These are phyloP conservation scores for Urocynchramus pylzowi DNA, from an alignment of 2,113 vertebrate species.

Conservation along the genomic window DNA sequence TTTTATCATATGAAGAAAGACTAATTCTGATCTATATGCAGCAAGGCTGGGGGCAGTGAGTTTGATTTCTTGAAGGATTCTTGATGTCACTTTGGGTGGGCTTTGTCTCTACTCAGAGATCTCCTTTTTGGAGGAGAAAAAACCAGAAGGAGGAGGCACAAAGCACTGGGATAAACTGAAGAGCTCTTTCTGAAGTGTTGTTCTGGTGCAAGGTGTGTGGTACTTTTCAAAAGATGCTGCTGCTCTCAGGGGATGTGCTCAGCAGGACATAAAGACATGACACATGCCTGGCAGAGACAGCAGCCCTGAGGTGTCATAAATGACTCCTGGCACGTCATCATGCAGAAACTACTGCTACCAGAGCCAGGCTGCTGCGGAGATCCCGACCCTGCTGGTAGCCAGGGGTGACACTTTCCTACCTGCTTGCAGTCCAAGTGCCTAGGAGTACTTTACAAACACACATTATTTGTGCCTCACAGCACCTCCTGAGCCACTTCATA, in stretches of 20 bases:
- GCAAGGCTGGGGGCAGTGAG: background rate
- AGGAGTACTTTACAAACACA: constrained; percentile 34
- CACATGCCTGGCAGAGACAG: background rate
- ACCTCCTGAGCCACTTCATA: background rate
- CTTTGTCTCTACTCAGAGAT: background rate
- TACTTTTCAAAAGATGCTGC: background rate
- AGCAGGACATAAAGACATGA: background rate
- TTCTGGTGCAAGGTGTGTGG: background rate
- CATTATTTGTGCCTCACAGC: background rate
- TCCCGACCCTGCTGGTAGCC: background rate
- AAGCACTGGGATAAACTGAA: background rate
- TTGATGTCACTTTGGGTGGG: background rate
- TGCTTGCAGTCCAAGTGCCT: background rate
- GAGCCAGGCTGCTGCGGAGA: background rate
- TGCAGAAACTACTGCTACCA: background rate
- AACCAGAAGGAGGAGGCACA: background rate
- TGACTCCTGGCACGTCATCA: background rate
- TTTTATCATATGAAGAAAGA: background rate
- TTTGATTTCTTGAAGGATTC: background rate
- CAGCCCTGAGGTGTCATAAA: background rate
- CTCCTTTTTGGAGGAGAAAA: background rate
- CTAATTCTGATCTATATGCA: background rate
- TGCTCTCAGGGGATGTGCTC: background rate
- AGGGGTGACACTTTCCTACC: background rate
- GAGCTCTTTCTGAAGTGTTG: background rate